Evolutionary conservation across 2,113 vertebrate genomes (phyloP), one percentile per base, ranked within the genome.

Genomic region (Sterrhoptilus dennistouni): DNA sequence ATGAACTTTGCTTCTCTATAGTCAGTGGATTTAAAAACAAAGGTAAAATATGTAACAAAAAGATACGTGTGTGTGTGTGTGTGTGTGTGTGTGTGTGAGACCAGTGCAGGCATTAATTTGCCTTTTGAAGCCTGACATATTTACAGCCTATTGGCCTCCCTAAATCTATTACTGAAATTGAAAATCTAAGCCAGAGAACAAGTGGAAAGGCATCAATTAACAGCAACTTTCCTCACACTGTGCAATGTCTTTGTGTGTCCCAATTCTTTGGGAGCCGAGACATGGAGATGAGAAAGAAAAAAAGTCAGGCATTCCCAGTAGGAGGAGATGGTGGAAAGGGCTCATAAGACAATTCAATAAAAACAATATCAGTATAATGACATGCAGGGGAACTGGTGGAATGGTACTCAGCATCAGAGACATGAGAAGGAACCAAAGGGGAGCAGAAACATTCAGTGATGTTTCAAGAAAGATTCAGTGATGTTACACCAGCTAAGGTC

Each of bases 191-290:
- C 40, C 44, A 91, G 49, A 40, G 25, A 69, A 75, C 6, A 52
- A 72, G 23, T 60, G 50, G 33, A 85, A 82, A 83, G 72, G 20
- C 21, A 75, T 22, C 49, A 44, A 22, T 87, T 65, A 69, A 71
- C 23, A 65, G 54, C 0, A 2, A 27, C 35, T 61, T 53, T 69
- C 49, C 29, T 35, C 3, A 2, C 57, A 85, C 23, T 0, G 0
- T 50, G 71, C 25, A 69, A 12, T 44, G 38, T 83, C 49, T 85
- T 49, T 44, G 3, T 35, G 56, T 36, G 11, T 61, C 66, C 61
- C 45, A 92, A 83, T 12, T 38, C 38, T 38, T 4, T 76, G 54
- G 59, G 54, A 86, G 16, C 9, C 12, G 12, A 88, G 63, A 76
- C 29, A 11, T 4, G 33, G 25, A 77, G 74, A 31, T 12, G 36